phyloP scores from a whole-genome alignment of 2,888 invertebrate species.

The Junonia oenone region DNA sequence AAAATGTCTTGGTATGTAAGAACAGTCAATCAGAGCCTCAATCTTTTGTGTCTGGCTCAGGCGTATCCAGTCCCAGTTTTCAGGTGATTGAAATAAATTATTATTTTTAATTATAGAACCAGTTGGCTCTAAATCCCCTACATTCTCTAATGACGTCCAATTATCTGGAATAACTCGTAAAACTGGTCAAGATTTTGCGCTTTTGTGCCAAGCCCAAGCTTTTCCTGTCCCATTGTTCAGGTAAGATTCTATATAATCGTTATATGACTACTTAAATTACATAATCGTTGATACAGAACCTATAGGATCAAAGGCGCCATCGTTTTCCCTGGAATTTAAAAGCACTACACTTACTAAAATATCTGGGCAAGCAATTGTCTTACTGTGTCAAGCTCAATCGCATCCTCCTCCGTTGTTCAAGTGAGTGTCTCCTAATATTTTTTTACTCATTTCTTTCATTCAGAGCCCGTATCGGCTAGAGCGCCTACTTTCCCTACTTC shows the following conservation, averaged over 20 bases:
- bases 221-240: constrained; percentile 83
- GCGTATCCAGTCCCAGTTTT: constrained; percentile 84
- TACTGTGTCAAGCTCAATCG: constrained; percentile 85
- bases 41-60: constrained; percentile 82
- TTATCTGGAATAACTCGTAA: constrained; percentile 84
- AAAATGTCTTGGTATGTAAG: constrained; percentile 81
- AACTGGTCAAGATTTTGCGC: constrained; percentile 81
- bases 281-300: constrained; percentile 69
- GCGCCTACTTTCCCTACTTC: constrained; percentile 73
- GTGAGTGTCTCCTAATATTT: constrained; percentile 64
- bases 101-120: constrained; percentile 77
- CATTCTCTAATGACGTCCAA: constrained; percentile 84
- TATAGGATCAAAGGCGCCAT: constrained; percentile 80
- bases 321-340: constrained; percentile 78
- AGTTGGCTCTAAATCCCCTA: constrained; percentile 85
- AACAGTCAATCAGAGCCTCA: constrained; percentile 73
- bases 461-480: constrained; percentile 73
- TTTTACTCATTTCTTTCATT: constrained; percentile 39
- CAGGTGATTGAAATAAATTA: constrained; percentile 77
- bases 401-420: constrained; percentile 84
- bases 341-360: constrained; percentile 80
- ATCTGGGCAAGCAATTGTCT: constrained; percentile 73
- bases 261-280: constrained; percentile 8
- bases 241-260: constrained; percentile 45
- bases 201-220: constrained; percentile 88